These are phyloP conservation scores for Saturnia japonica DNA, from an alignment of 2,888 invertebrate genomes.

Conservation along the genomic window DNA sequence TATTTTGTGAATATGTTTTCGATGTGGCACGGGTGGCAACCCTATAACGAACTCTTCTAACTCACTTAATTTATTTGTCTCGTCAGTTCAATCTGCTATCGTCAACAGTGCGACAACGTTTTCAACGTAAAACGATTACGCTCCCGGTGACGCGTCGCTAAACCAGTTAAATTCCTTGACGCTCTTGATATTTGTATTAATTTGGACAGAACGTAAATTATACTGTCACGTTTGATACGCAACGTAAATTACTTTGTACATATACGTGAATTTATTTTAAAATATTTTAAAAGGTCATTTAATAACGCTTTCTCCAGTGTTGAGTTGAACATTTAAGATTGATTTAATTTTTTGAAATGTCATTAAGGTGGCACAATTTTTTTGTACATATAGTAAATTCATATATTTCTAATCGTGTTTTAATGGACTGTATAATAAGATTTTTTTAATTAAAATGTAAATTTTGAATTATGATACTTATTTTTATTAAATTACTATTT, in stretches of 20 bases:
- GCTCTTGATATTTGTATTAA: slow-evolving; percentile 46
- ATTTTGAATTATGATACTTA: too few relatives aligned
- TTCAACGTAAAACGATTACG: slow-evolving; percentile 33
- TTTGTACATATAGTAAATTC: too few relatives aligned
- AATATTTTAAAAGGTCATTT: not conserved
- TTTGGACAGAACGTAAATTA: slow-evolving; percentile 52
- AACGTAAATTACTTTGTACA: slow-evolving; percentile 30
- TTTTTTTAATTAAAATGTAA: too few relatives aligned
- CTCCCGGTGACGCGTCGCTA: slow-evolving; percentile 16
- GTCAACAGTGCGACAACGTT: slow-evolving; percentile 12
- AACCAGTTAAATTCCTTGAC: slow-evolving; percentile 7
- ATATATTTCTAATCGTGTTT: too few relatives aligned
- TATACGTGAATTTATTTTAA: slow-evolving; percentile 11
- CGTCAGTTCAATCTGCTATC: slow-evolving; percentile 11
- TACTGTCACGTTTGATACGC: slow-evolving; percentile 44
- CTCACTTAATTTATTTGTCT: slow-evolving; percentile 10
- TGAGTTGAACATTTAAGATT: too few relatives aligned
- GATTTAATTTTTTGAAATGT: too few relatives aligned
- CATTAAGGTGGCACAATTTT: too few relatives aligned
- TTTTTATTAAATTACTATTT: too few relatives aligned
- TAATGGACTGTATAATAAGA: too few relatives aligned
- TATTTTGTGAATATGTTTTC: not conserved
- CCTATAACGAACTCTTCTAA: not conserved
- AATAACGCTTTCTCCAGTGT: not conserved
- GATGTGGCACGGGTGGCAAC: not conserved